phyloP scores from a whole-genome alignment of 2,113 vertebrate species.

The Psettodes erumei region DNA sequence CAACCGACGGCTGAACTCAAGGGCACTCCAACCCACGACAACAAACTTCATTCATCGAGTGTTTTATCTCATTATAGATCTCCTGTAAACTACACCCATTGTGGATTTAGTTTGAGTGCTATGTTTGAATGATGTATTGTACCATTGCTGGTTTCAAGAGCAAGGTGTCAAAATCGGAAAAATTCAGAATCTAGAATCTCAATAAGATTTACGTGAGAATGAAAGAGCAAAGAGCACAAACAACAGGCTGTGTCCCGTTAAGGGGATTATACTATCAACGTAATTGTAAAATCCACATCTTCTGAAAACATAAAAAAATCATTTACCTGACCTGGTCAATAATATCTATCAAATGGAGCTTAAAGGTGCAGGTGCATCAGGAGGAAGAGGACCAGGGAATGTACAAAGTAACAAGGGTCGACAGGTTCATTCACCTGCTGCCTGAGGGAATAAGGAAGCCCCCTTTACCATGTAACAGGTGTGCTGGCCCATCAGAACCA shows the following conservation, averaged over 20 bases:
- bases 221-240: not conserved
- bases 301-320: not conserved
- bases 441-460: conserved; percentile 38
- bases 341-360: not conserved
- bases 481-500: conserved; percentile 40
- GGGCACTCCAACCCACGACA: not conserved
- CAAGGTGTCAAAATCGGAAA: not conserved
- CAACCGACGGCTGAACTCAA: conserved; percentile 4
- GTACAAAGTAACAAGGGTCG: conserved; percentile 34
- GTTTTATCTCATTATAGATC: not conserved
- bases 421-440: conserved; percentile 70
- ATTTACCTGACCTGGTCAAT: not conserved
- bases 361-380: not conserved
- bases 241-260: not conserved
- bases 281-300: not conserved
- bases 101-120: not conserved
- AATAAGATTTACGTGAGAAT: not conserved
- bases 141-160: not conserved
- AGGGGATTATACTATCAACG: not conserved
- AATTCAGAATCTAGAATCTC: too few relatives aligned
- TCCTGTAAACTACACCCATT: not conserved
- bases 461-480: conserved; percentile 64
- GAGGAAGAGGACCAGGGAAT: conserved; percentile 29
- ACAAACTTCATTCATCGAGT: not conserved
- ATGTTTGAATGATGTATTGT: not conserved